Evolutionary conservation across 2,113 vertebrate genomes (phyloP), one percentile per base, ranked within the genome.

Genomic region (Nerophis lumbriciformis): DNA sequence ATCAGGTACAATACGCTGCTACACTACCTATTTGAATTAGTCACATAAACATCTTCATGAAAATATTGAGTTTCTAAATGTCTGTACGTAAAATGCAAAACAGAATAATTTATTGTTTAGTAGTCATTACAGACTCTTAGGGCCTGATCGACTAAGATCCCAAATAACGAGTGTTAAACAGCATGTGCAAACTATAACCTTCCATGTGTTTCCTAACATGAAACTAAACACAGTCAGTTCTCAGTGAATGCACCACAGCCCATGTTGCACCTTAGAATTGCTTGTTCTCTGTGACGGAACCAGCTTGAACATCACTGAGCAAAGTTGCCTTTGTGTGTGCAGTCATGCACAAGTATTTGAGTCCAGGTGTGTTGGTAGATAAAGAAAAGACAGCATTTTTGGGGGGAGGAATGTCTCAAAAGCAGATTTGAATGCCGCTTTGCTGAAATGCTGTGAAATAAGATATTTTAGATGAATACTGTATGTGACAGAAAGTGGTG

Each of bases 1-100:
- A 98, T 99, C 87, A 98, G 97, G 97, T 99, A 84, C 21, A 8
- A 13, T 16, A 0, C 48, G n/a, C 9, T 7, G n/a, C 11, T 47
- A 1, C 6, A 13, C 1, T 35, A 15, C 49, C 9, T 2, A 16
- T 36, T 55, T 45, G 8, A 6, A 8, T 14, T 59, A 47, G 14
- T 48, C 45, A 37, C 19, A 6, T 16, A 21, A 49, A 48, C 28
- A 47, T 21, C 16, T 19, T 53, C 10, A 16, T 4, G n/a, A 35
- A 5, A 19, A 35, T 10, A 4, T 28, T 7, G 8, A 16, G 49
- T 19, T 19, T n/a, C 14, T 8, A 8, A 19, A 52, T 5, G 15
- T 21, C 28, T 8, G 15, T 35, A 21, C 51, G 39, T n/a, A 15
- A 11, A 38, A 50, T 50, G 15, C 36, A 36, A 49, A 21, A 47